These are phyloP conservation scores for Doryteuthis pealeii DNA, from an alignment of 1,140 invertebrate species.

Conservation along the genomic window DNA sequence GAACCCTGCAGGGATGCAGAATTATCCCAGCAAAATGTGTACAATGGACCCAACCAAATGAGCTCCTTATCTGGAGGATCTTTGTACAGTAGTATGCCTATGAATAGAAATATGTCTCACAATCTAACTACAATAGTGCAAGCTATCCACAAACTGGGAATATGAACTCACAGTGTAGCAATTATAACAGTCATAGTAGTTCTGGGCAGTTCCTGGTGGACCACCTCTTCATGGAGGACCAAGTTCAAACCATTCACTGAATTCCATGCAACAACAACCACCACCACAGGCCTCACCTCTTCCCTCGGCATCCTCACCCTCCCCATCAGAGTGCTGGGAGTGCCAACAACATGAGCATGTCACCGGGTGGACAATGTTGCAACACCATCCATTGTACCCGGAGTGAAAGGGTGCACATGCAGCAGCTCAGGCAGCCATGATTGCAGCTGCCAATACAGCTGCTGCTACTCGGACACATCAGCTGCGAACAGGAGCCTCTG, in stretches of 20 bases:
- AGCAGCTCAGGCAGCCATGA: constrained; percentile 58
- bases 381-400: constrained; percentile 23
- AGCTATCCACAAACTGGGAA: constrained; percentile 24
- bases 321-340: constrained; percentile 33
- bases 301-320: background rate
- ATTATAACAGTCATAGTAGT: constrained; percentile 48
- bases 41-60: constrained; percentile 53
- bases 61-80: constrained; percentile 26
- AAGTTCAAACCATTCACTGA: constrained; percentile 18
- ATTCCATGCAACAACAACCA: constrained; percentile 18
- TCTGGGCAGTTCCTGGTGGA: constrained; percentile 29
- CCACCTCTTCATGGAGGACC: constrained; percentile 14
- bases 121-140: constrained; percentile 37
- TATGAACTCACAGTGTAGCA: constrained; percentile 54
- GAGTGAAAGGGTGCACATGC: constrained; percentile 57
- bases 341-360: constrained; percentile 36
- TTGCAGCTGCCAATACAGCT: constrained; percentile 55
- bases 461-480: constrained; percentile 22
- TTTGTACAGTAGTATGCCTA: constrained; percentile 47
- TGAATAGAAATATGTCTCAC: constrained; percentile 38
- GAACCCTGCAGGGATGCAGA: constrained; percentile 42
- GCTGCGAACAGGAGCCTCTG: constrained; percentile 18
- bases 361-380: constrained; percentile 6
- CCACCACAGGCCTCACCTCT: constrained; percentile 11
- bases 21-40: constrained; percentile 50